Evolutionary conservation across 1,140 invertebrate species (phyloP), one percentile per base, ranked within the genome.

Genomic region (Zaprionus africanus): DNA sequence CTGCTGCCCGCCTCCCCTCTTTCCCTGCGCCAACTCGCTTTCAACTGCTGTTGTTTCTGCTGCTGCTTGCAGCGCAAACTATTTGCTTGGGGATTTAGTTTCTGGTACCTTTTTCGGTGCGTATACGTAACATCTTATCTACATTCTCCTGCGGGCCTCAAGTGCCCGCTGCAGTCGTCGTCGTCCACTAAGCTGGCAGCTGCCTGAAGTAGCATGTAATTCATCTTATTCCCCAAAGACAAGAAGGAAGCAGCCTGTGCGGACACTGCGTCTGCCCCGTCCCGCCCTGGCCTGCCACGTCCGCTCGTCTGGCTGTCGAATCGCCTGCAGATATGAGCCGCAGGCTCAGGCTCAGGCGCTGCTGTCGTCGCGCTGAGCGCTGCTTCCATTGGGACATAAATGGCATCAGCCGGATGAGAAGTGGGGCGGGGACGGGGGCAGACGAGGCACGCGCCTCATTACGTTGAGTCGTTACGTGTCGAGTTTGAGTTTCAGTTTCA

Each of bases 171-270:
- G 54, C 76, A 78, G 41, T 61, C 41, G 60, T 59, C 51, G 41
- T 64, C 34, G 60, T 59, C 51, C 19, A 59, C 65, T 78, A 74
- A 74, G 78, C 71, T 63, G 71, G 51, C 62, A 79, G 72, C 77
- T 79, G 72, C 79, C 73, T 78, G 76, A 72, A 90, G 81, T 70
- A 82, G 85, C 81, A 90, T 90, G 85, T 90, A 90, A 90, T 90
- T 90, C 85, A 90, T 90, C 85, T 90, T 90, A 90, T 90, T 90
- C 86, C 85, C 85, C 72, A 85, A 76, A 81, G 84, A 88, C 68
- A 85, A 90, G 71, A 81, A 90, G 68, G 28, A 31, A 38, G 36
- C 12, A 36, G 51, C 19, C 46, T 34, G 31, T 34, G 31, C 9
- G 31, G 31, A 9, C 31, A 11, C 31, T 34, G 26, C 26, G 4